Conservation (phyloP, 2,113 vertebrate genomes). For the Eurystomus gularis region DNA sequence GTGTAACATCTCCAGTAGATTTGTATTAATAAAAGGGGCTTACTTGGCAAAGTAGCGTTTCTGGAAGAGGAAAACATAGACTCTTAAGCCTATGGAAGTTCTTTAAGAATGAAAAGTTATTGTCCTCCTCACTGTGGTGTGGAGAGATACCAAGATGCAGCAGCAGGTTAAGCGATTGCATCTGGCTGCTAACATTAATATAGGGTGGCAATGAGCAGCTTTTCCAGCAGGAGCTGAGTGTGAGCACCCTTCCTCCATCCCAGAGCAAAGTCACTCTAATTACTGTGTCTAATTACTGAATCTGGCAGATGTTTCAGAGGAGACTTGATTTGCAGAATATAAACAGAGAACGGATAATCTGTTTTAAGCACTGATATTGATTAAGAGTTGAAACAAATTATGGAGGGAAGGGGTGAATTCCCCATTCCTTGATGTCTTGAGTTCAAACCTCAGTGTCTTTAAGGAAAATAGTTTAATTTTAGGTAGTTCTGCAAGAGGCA, state of each 20-base stretch:
- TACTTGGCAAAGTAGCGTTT: background rate
- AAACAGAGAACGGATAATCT: background rate
- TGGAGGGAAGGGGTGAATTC: background rate
- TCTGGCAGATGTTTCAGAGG: background rate
- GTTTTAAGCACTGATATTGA: background rate
- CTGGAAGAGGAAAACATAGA: background rate
- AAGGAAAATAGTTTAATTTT: background rate
- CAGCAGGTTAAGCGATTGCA: background rate
- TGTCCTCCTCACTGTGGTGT: background rate
- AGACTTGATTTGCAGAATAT: background rate
- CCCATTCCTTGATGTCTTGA: background rate
- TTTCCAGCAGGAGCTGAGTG: background rate
- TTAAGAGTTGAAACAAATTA: background rate
- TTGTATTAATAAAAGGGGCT: background rate
- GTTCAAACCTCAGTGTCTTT: background rate
- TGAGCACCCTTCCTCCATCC: background rate
- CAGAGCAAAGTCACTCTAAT: background rate
- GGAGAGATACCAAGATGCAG: background rate
- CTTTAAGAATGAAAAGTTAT: conserved; percentile 16
- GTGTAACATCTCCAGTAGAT: background rate
- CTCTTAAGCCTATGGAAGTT: background rate
- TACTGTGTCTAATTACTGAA: background rate
- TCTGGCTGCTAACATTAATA: background rate
- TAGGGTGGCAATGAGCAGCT: background rate
- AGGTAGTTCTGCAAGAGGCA: background rate